A percentile compares a stretch with the other conserved stretches of the same genome.
Conservation (phyloP, 2,888 invertebrate genomes). For the Eupithecia tripunctaria region DNA sequence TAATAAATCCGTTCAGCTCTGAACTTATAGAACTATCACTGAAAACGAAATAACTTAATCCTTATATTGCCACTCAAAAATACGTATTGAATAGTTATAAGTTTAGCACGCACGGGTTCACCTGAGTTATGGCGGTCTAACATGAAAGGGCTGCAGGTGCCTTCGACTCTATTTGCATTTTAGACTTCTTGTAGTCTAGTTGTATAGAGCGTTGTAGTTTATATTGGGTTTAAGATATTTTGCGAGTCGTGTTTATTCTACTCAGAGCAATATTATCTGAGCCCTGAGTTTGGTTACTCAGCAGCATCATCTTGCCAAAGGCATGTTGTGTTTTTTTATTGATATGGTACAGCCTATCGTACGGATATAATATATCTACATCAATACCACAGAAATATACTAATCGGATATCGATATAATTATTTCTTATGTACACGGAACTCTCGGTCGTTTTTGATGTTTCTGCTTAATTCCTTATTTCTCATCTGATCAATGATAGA, state of each 20-base stretch:
- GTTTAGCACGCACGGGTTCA: conserved; percentile 70
- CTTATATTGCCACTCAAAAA: conserved; percentile 49
- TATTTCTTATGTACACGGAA: too few relatives aligned
- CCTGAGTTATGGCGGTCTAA: conserved; percentile 70
- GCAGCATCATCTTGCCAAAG: neutral
- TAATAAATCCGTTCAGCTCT: conserved; percentile 4
- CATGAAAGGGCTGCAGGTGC: conserved; percentile 71
- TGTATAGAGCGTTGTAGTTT: neutral
- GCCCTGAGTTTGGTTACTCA: neutral
- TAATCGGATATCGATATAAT: too few relatives aligned
- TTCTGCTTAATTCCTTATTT: neutral
- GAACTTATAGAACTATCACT: conserved; percentile 28
- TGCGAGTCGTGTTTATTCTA: neutral
- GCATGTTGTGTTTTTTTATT: neutral
- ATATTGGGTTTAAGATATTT: neutral
- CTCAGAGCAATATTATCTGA: neutral
- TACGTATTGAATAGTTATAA: conserved; percentile 68
- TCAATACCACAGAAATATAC: neutral
- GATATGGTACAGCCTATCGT: neutral
- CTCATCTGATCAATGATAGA: neutral
- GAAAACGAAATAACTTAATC: conserved; percentile 49
- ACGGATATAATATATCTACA: neutral
- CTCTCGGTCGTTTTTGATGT: neutral
- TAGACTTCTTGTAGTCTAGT: conserved; percentile 38
- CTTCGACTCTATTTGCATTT: conserved; percentile 66